Base-by-base conservation (phyloP, 2,888 invertebrate genomes). In the Adineta ricciae region DNA sequence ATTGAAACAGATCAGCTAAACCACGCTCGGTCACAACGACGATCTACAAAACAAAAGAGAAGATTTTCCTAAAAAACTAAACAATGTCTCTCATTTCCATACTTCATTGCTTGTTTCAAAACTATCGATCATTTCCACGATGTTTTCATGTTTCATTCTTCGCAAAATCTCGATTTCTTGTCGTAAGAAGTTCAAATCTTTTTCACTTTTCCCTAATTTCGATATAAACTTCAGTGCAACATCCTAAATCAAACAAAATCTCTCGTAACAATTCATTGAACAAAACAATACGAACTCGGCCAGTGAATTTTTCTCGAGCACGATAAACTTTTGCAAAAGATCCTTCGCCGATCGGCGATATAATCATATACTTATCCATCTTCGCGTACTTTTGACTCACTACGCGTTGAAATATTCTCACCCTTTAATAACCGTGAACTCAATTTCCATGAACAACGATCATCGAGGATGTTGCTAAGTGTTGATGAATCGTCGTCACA, bases 21-120 rank as follows among this genome's bases (percentile, higher is more conserved):
- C 96, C 96, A 91, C 95, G 96, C 90, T 97, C 97, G 3, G 96
- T 97, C 8, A 97, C 95, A 7, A 96, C 95, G 83, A 96, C 95
- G 86, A 97, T 93, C 93, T 94, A 88, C 41, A 84, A 83, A 32
- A 83, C 52, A 83, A 64, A 83, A 27, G 38, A 87, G n/a, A n/a
- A n/a, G n/a, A n/a, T n/a, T n/a, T 46, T 46, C 11, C 46, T 46
- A 46, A 11, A 84, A 16, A 64, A 56, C 85, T 27, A 24, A 46
- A 46, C 9, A 38, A 82, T 50, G 49, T 21, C 49, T 50, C 16
- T 24, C 27, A 46, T 56, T 16, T 11, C 19, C 46, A 52, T 41
- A 90, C 93, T 91, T 96, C 95, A 87, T 94, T 94, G 87, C 95
- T 94, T 0, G 96, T 96, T 90, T 97, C 96, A 91, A 96, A 96